Evolutionary conservation across 2,888 invertebrate species (phyloP), one percentile per base, ranked within the genome.

Genomic region (Hirtodrosophila cameraria): DNA sequence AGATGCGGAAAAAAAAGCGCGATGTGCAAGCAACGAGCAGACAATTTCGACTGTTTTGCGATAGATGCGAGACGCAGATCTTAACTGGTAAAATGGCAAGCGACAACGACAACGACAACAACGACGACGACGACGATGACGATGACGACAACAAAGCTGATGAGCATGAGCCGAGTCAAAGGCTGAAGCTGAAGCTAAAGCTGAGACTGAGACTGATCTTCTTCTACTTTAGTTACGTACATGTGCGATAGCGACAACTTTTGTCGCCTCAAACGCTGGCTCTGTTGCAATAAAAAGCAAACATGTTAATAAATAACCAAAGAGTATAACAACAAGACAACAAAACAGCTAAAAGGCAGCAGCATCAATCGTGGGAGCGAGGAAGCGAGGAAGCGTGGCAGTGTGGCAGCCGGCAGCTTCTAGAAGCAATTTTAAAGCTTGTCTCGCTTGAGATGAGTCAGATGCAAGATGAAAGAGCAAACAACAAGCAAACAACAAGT

Each of bases 21-120:
- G 86, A 73, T 87, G 86, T 82, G 81, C 53, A 67, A 62, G 65
- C 77, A 72, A 80, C 78, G 83, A 88, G 87, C 81, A 78, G 75
- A 86, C 77, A 68, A 74, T 77, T 75, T 73, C 80, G 82, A 89
- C 88, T 89, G 89, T 78, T 75, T 78, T 66, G 85, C 72, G 75
- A 75, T 81, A 79, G 76, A 82, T 72, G 65, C 74, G 69, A 68
- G 66, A 57, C 68, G 66, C 72, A 63, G 75, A 73, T 86, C 63
- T 79, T 82, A 86, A 75, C 78, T 73, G 64, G 65, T 70, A 70
- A 75, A 75, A 64, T 66, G 52, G 55, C 61, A 69, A 64, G 50
- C 52, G 39, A 42, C 65, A 65, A 20, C 55, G 25, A 33, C 46
- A 46, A 27, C 18, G 13, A 13, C 16, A 30, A 18, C 28, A 5